Base-by-base conservation (phyloP, 2,797 vertebrate genomes). In the Mionectes olivaceus region DNA sequence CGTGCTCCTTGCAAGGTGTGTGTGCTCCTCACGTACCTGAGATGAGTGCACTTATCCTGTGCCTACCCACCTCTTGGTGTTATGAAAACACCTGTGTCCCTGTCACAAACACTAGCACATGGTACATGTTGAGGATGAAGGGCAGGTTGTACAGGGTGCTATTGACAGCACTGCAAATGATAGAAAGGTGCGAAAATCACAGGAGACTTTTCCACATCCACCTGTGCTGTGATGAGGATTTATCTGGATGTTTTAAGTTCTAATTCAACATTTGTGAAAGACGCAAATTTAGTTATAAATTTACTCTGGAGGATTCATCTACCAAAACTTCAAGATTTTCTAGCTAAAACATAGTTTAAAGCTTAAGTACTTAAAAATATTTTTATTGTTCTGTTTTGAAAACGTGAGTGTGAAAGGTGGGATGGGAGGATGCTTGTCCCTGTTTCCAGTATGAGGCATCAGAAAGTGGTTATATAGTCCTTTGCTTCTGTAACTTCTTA, bases 321-420 rank as follows among this genome's bases (percentile, higher is more conserved):
- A n/a, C 22, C 27, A 64, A 74, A 64, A 18, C 32, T 17, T 46
- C 0, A n/a, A 6, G 10, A 30, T 75, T 89, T 80, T 83, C 18
- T 49, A 35, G 21, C 16, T 74, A 33, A 76, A 80, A 21, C 32
- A 19, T 37, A 37, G 19, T 55, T 75, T 70, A 56, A 69, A 77
- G 41, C 16, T 43, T 63, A 37, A 79, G 64, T 43, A 23, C 47
- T 30, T 59, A 35, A 24, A 56, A 84, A 65, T 32, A 70, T 74
- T 50, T 69, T 49, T 12, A 56, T 61, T 67, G 22, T 71, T 43
- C 39, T 64, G 14, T 60, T 94, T 87, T 64, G 68, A 65, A 94
- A 87, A 69, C 8, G 2, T 3, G 28, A 71, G 3, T 60, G 11
- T 94, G 33, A 74, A 73, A 67, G 27, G 21, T 68, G 7, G 19